Evolutionary conservation across 2,797 vertebrate species (phyloP), one percentile per base, ranked within the genome.

Genomic region (Hyperoplus immaculatus): DNA sequence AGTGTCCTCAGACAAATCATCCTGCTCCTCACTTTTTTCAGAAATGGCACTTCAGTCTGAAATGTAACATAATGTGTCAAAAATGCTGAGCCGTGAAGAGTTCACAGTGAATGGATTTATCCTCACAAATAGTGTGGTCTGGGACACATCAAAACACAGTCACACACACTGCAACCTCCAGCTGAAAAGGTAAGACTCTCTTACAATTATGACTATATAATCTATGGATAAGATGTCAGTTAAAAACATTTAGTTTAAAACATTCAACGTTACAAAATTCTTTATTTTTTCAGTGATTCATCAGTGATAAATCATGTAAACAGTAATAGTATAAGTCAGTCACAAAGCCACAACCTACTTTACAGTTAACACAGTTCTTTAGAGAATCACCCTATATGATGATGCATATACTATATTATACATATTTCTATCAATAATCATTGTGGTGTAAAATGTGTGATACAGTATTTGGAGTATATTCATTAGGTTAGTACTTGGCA

Each of bases 1-100:
- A 1, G n/a, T 16, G 39, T 62, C 59, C 29, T 81, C 56, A 46
- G 39, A 77, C 58, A 80, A 89, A 88, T 87, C 57, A 63, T 63
- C 69, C 61, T 4, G 42, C 71, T 75, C 49, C 58, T 15, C 53
- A 69, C 55, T 80, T 90, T 29, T 86, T 87, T 70, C 81, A 90
- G 84, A 95, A 94, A 83, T 95, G 69, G 16, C 94, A 95, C 77
- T 29, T 82, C 78, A 45, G 69, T 92, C 77, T 88, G 89, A 94
- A 95, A 95, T 93, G 90, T 95, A 93, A 93, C 94, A 92, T 88
- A 85, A 90, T 73, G 75, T 89, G 82, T 93, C 85, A 87, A 95
- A 94, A 94, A 93, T 90, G 84, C 74, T 54, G 81, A 64, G 76
- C 78, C 69, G 75, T 60, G 77, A 84, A 63, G 80, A 80, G 75